Percentiles rank a stretch among this genome's conserved stretches.
Conservation (phyloP, 2,888 invertebrate genomes). For the Callosobruchus maculatus region DNA sequence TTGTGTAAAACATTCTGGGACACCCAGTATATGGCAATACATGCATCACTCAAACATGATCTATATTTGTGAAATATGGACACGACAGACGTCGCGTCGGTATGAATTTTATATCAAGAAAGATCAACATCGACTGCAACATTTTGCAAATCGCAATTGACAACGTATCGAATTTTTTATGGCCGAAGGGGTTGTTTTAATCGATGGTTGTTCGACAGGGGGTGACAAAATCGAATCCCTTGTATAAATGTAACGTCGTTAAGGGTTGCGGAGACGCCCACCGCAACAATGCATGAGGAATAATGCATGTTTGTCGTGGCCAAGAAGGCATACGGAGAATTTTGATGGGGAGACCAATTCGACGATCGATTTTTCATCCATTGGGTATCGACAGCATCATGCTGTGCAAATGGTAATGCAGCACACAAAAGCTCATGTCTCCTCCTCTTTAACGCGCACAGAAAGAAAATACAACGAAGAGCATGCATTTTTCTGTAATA, state of each 20-base stretch:
- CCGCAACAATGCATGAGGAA: constrained; percentile 40
- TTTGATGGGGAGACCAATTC: neutral
- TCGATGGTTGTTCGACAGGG: constrained; percentile 45
- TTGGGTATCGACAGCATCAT: neutral
- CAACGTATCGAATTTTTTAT: constrained; percentile 50
- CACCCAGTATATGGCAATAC: no score
- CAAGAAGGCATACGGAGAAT: neutral
- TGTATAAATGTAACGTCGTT: constrained; percentile 42
- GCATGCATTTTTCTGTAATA: no score
- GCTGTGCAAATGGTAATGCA: neutral
- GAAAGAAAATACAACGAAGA: no score
- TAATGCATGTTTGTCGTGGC: constrained; percentile 22
- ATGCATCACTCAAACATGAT: no score
- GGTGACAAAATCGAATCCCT: constrained; percentile 42
- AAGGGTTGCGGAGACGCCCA: constrained; percentile 46
- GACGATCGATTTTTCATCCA: neutral
- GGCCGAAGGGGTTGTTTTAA: constrained; percentile 47
- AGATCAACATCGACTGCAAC: constrained; percentile 16
- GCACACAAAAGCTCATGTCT: neutral
- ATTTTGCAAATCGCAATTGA: constrained; percentile 47
- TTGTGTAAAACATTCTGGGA: no score
- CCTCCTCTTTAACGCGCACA: neutral
- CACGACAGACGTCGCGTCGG: no score
- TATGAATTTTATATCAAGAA: constrained; percentile 28
- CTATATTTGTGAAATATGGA: no score